phyloP scores from a whole-genome alignment of 2,113 vertebrate species.

The Eulemur rufifrons region DNA sequence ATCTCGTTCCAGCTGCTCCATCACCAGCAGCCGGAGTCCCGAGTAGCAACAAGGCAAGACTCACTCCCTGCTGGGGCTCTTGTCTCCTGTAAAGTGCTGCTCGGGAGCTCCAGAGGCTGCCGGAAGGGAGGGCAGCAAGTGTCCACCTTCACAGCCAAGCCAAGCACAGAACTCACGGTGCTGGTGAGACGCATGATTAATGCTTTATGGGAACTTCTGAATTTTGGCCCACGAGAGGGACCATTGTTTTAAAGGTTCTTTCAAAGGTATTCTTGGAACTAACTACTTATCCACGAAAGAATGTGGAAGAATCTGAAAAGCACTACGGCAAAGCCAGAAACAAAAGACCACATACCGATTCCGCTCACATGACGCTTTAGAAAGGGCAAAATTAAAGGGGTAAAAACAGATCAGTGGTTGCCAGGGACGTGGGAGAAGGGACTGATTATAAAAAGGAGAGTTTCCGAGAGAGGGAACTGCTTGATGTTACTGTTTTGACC shows the following conservation, averaged over 20 bases:
- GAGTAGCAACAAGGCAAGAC: not conserved
- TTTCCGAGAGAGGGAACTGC: not conserved
- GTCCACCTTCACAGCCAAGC: not conserved
- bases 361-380: not conserved
- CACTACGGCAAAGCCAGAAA: slow-evolving; percentile 24
- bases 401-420: not conserved
- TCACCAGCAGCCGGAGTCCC: not conserved
- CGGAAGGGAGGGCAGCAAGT: not conserved
- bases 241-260: slow-evolving; percentile 31
- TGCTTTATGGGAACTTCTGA: not conserved
- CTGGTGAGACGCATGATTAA: not conserved
- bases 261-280: slow-evolving; percentile 19
- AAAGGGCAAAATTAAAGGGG: not conserved
- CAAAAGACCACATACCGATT: not conserved
- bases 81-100: not conserved
- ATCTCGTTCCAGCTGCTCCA: not conserved
- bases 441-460: not conserved
- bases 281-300: not conserved
- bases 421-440: not conserved
- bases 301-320: not conserved
- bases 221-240: not conserved
- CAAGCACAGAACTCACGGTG: not conserved
- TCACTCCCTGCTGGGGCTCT: not conserved
- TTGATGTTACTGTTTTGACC: not conserved
- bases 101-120: not conserved